Percentiles rank a stretch among this genome's conserved stretches.
Evolutionary conservation across 2,888 invertebrate species (phyloP).

Genomic region (Neelides folsomi): DNA sequence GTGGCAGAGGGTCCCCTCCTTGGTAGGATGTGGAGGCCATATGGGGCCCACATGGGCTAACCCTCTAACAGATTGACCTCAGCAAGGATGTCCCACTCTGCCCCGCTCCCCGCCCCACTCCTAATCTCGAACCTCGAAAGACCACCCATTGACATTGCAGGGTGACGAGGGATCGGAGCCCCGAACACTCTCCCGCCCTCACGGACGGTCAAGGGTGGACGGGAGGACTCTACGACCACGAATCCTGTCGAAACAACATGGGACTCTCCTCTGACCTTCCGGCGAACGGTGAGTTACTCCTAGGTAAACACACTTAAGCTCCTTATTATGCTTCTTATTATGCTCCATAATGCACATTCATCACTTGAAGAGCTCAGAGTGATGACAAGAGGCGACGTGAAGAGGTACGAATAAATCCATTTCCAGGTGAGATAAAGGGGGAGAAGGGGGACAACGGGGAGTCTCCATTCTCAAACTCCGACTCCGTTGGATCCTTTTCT

Average conservation of each 20-base stretch:
- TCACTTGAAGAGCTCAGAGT: neutral
- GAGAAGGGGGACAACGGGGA: constrained; percentile 25
- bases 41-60: neutral
- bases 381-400: neutral
- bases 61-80: no score
- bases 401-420: neutral
- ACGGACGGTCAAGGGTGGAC: constrained; percentile 16
- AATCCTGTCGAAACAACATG: constrained; percentile 16
- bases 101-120: neutral
- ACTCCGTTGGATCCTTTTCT: constrained; percentile 31
- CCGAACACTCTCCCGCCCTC: constrained; percentile 22
- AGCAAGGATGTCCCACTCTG: neutral
- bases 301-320: neutral
- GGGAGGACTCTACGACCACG: constrained; percentile 14
- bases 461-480: constrained; percentile 33
- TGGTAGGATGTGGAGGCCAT: neutral
- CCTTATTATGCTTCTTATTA: neutral
- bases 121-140: neutral
- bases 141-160: constrained; percentile 11
- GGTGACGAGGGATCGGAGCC: constrained; percentile 23
- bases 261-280: constrained; percentile 30
- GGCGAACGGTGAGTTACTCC: constrained; percentile 18
- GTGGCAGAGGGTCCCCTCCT: neutral
- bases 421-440: constrained; percentile 29
- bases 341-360: neutral